Base-by-base conservation (phyloP, 2,888 invertebrate genomes). In the Carcina quercana region DNA sequence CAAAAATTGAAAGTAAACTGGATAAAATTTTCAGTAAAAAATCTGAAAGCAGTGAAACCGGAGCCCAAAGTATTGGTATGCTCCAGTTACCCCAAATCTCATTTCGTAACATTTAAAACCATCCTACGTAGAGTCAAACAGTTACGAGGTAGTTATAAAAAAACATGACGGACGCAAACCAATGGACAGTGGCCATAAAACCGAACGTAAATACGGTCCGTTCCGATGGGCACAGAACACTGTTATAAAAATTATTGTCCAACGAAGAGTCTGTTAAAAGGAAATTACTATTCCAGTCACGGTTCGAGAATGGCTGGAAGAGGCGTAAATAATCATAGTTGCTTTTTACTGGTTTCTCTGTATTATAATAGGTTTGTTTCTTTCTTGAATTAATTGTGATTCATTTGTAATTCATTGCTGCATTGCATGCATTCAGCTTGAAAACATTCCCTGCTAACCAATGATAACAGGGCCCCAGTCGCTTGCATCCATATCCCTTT, bases 241-340 rank as follows among this genome's bases (percentile, higher is more conserved):
- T 29, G 44, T 50, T 52, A 61, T 59, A 57, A 63, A 68, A 66
- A 59, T 56, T 61, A 64, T 66, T 61, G 59, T 62, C 55, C 45
- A 53, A 45, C 49, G 49, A 57, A 52, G 55, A 60, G 53, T 57
- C 61, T 45, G 59, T 58, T 59, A 59, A 63, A 57, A 66, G 67
- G 64, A 67, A 65, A 75, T 75, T 73, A 70, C 69, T 67, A 70
- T 75, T 66, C 67, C 57, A 53, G 39, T 52, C 53, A 41, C 50
- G 50, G 51, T 37, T 32, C 36, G 35, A 44, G 30, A 45, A 35
- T 41, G 32, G 41, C 59, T 59, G 50, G 58, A 66, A 54, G 50
- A 34, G 61, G 35, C 43, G 52, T 17, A 35, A 27, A 27, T 33
- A 13, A 5, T n/a, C n/a, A n/a, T n/a, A n/a, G n/a, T n/a, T n/a